Evolutionary conservation across 2,888 invertebrate genomes (phyloP), one percentile per base, ranked within the genome.

Genomic region (Notodonta ziczac): DNA sequence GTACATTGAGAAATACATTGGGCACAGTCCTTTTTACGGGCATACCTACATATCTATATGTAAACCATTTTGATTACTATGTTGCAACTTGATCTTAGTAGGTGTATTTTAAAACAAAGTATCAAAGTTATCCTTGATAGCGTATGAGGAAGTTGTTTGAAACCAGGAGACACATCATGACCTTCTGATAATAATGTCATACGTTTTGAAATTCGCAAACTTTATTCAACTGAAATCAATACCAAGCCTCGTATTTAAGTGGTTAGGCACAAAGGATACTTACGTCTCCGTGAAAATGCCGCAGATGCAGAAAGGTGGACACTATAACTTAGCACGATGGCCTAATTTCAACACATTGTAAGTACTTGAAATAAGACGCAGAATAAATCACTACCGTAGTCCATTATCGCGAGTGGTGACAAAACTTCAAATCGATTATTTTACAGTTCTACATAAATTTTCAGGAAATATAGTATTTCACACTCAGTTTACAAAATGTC

Each of bases 361-460:
- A 76, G 83, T 76, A 80, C 77, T 79, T 79, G 76, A 84, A 87
- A 81, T 89, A 78, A 78, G 89, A 87, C 90, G 90, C 85, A 82
- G 70, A 89, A 83, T 87, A 85, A 84, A 86, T 81, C 79, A 81
- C 83, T 80, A 84, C 85, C 82, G 83, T 78, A 85, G 82, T 78
- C 80, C 85, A 84, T 85, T 80, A 86, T 68, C 84, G 83, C 77
- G 73, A 81, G 74, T 84, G 82, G 81, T 85, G 86, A 87, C 89
- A 82, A 87, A 87, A 84, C 82, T 84, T 83, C 75, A 81, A 87
- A 90, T 89, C 90, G 88, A 90, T 89, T 83, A 81, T 72, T 82
- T 73, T 70, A 65, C 60, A 62, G 69, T 60, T 64, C 56, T 64
- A 72, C 64, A 80, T 80, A 66, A 89, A 88, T 85, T 89, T 88